Conservation (phyloP, 2,888 invertebrate genomes). For the Fabriciana adippe region DNA sequence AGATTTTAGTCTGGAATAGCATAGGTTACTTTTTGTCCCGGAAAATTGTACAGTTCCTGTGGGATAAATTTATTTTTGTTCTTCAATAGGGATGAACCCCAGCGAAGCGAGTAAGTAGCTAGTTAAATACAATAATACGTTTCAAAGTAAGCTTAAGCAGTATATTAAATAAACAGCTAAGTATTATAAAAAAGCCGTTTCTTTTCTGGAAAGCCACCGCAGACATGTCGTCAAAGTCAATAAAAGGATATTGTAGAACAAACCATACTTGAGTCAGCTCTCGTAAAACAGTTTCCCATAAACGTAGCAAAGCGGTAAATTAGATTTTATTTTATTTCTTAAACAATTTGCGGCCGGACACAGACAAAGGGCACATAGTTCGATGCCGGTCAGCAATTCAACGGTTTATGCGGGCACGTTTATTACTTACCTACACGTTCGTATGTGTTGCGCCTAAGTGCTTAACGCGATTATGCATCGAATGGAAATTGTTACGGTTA, state of each 20-base stretch:
- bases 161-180: too few relatives aligned
- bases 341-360: constrained; percentile 77
- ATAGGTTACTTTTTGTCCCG: too few relatives aligned
- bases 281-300: constrained; percentile 68
- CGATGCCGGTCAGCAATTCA: constrained; percentile 79
- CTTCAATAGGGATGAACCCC: too few relatives aligned
- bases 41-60: too few relatives aligned
- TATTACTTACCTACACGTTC: constrained; percentile 70
- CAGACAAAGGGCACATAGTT: constrained; percentile 77
- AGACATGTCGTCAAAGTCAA: constrained; percentile 50
- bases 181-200: constrained; percentile 5
- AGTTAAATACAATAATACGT: too few relatives aligned
- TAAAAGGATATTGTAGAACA: constrained; percentile 67
- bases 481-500: constrained; percentile 16
- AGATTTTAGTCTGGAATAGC: too few relatives aligned
- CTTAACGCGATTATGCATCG: constrained; percentile 15
- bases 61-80: too few relatives aligned
- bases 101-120: too few relatives aligned
- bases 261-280: constrained; percentile 63
- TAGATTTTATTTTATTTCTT: constrained; percentile 82
- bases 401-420: constrained; percentile 80
- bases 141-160: too few relatives aligned
- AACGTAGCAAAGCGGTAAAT: constrained; percentile 78
- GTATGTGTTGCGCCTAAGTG: constrained; percentile 44
- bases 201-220: constrained; percentile 9